A percentile compares a stretch with the other conserved stretches of the same genome.
phyloP scores from a whole-genome alignment of 2,888 invertebrate genomes.

The Arge pagana region DNA sequence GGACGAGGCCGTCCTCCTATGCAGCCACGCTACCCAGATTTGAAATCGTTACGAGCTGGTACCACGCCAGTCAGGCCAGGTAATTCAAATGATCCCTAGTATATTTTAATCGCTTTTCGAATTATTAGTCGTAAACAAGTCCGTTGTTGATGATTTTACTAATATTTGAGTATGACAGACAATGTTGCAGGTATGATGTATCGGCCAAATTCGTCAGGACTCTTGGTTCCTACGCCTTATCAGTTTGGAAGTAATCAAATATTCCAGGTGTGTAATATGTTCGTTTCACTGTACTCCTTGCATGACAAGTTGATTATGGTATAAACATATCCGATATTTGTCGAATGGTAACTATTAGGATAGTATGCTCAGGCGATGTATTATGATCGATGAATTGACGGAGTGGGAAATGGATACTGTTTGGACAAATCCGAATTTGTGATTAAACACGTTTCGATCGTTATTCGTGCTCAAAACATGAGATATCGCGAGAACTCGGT shows the following conservation, averaged over 20 bases:
- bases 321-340: neutral
- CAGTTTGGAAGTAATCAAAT: conserved; percentile 67
- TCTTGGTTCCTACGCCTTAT: conserved; percentile 66
- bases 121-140: too few species aligned
- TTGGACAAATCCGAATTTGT: too few species aligned
- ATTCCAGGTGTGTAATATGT: conserved; percentile 64
- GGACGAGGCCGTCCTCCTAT: conserved; percentile 58
- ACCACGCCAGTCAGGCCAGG: conserved; percentile 46
- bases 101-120: too few species aligned
- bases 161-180: conserved; percentile 37
- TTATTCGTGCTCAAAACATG: too few species aligned
- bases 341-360: too few species aligned
- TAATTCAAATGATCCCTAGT: too few species aligned
- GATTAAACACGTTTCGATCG: too few species aligned
- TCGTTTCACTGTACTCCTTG: neutral
- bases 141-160: conserved; percentile 6
- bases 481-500: too few species aligned
- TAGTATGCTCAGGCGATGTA: too few species aligned
- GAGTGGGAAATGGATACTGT: too few species aligned
- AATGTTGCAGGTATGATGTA: conserved; percentile 68
- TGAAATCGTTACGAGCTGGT: conserved; percentile 50
- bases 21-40: conserved; percentile 53
- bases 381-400: neutral
- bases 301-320: conserved; percentile 13
- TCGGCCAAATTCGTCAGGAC: conserved; percentile 66